Base-by-base conservation (phyloP, 2,888 invertebrate species). In the Cenopis cana region DNA sequence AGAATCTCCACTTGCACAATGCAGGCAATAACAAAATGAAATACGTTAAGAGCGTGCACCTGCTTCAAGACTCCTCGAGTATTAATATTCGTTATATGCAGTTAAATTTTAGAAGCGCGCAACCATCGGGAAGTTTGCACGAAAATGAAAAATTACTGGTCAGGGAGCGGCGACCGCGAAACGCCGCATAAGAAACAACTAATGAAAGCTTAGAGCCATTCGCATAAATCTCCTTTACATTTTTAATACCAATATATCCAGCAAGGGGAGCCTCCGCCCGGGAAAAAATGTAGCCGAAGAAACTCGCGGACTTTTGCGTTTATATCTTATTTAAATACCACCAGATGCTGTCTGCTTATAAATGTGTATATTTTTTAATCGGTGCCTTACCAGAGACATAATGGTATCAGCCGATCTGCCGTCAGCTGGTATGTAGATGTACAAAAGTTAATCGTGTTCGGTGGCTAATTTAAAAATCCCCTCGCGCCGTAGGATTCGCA, bases 201-300 rank as follows among this genome's bases (percentile, higher is more conserved):
- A 93, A 93, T 93, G 93, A 93, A 93, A 93, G 93, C 93, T 93
- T 90, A 93, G 90, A 93, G 91, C 93, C 89, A 93, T 93, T 91
- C 93, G 89, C 93, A 93, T 93, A 93, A 93, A 93, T 93, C 93
- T 93, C 89, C 90, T 87, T 93, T 93, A 93, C 93, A 93, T 93
- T 93, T 93, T 93, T 93, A 93, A 93, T 93, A 93, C 93, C 93
- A 91, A 93, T 93, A 93, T 91, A 91, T 91, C 90, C 88, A 83
- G 79, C 81, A 87, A 91, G 92, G 93, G 91, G 91, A 89, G 85
- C 86, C 81, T 89, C 88, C 82, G 76, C 81, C 78, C 79, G 85
- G 87, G 85, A 84, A 83, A 62, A 87, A 85, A 84, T 88, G 83
- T 85, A 82, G 81, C 82, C 83, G 79, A 85, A 84, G 87, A 89